A percentile compares a stretch with the other conserved stretches of the same genome.
phyloP scores from a whole-genome alignment of 2,888 invertebrate genomes.

The Agonum fuliginosum region DNA sequence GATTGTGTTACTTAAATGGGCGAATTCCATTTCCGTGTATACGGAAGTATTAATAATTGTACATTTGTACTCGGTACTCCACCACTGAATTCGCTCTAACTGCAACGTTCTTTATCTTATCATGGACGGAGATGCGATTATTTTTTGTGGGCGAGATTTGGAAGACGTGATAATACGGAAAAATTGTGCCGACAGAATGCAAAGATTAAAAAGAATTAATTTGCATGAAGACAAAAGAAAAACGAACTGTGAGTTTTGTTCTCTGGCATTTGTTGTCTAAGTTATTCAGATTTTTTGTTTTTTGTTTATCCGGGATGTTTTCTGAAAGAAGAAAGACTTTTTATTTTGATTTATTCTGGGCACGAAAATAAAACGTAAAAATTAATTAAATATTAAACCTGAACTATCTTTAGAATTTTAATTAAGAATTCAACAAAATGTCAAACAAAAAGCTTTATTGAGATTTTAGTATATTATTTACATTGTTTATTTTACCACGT shows the following conservation, averaged over 20 bases:
- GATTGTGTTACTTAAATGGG: too few species aligned
- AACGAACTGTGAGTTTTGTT: slow-evolving; percentile 39
- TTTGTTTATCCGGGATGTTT: slow-evolving; percentile 32
- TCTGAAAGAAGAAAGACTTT: not conserved
- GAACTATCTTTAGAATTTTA: too few species aligned
- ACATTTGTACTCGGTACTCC: not conserved
- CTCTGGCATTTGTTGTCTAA: slow-evolving; percentile 33
- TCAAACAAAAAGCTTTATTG: too few species aligned
- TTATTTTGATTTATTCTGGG: slow-evolving; percentile 21
- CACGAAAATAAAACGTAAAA: not conserved
- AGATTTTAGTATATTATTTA: too few species aligned
- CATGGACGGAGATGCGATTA: slow-evolving; percentile 33
- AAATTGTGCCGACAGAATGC: slow-evolving; percentile 43
- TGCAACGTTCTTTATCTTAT: slow-evolving; percentile 13
- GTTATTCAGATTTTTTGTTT: slow-evolving; percentile 44
- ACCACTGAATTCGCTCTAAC: slow-evolving; percentile 5
- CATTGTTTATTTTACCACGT: too few species aligned
- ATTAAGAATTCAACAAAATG: slow-evolving; percentile 26
- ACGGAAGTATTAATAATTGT: not conserved
- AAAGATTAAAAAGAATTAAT: slow-evolving; percentile 50
- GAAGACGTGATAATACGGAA: slow-evolving; percentile 48
- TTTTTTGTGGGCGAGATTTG: slow-evolving; percentile 36
- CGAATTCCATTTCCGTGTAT: not conserved
- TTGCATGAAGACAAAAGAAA: slow-evolving; percentile 52
- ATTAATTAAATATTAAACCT: slow-evolving; percentile 23